Percentiles rank a stretch among this genome's conserved stretches.
phyloP scores from a whole-genome alignment of 2,888 invertebrate genomes.

The Andrena bucephala region DNA sequence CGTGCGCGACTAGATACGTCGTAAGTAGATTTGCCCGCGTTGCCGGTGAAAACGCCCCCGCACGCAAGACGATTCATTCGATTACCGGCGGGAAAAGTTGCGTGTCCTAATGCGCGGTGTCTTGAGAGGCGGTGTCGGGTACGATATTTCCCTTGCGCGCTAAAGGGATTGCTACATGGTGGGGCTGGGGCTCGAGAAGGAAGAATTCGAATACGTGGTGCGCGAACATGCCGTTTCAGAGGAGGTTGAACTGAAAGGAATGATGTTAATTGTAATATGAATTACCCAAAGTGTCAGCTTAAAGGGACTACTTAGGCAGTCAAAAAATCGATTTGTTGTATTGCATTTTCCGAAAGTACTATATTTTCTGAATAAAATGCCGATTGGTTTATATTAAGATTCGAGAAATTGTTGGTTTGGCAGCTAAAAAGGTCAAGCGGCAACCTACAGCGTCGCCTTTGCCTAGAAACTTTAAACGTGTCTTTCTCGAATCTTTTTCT shows the following conservation, averaged over 20 bases:
- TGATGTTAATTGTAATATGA: not conserved
- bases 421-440: too few species aligned
- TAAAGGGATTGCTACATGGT: conserved; percentile 55
- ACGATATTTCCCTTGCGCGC: conserved; percentile 48
- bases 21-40: conserved; percentile 64
- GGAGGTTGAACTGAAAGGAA: not conserved
- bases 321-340: too few species aligned
- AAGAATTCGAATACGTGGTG: not conserved
- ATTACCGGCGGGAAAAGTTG: conserved; percentile 61
- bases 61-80: conserved; percentile 60
- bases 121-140: conserved; percentile 52
- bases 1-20: not conserved
- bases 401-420: too few species aligned
- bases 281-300: too few species aligned
- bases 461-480: too few species aligned
- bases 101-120: conserved; percentile 47
- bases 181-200: not conserved
- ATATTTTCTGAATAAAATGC: too few species aligned
- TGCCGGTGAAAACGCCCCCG: conserved; percentile 45
- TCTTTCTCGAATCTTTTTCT: too few species aligned
- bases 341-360: too few species aligned
- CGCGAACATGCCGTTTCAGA: not conserved
- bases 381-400: too few species aligned
- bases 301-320: too few species aligned
- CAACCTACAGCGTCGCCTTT: too few species aligned